Evolutionary conservation across 2,113 vertebrate genomes (phyloP).

Genomic region (Maccullochella peelii): DNA sequence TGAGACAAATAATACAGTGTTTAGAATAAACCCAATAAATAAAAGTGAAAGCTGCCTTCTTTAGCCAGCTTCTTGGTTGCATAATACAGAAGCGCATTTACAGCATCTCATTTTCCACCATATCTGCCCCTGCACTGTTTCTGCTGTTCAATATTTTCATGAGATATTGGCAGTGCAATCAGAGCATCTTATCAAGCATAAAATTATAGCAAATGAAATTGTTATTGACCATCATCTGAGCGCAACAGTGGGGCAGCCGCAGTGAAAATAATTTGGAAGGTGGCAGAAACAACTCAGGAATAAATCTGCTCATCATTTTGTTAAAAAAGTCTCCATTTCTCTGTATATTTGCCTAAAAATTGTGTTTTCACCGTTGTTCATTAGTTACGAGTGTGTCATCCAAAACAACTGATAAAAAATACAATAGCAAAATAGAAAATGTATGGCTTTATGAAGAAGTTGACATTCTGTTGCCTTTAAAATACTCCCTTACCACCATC

Average conservation of each 20-base stretch:
- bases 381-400: neutral
- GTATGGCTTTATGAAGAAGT: neutral
- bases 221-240: conserved; percentile 36
- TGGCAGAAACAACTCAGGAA: conserved; percentile 25
- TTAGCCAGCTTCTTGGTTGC: conserved; percentile 20
- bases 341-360: neutral
- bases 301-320: conserved; percentile 22
- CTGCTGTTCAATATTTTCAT: conserved; percentile 16
- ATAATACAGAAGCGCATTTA: conserved; percentile 21
- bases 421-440: neutral
- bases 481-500: no score
- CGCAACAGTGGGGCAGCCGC: neutral
- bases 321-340: neutral
- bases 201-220: conserved; percentile 62
- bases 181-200: conserved; percentile 36
- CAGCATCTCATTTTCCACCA: conserved; percentile 22
- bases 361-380: neutral
- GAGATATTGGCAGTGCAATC: conserved; percentile 23
- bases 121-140: conserved; percentile 12
- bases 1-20: conserved; percentile 12
- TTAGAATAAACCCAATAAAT: conserved; percentile 38
- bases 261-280: conserved; percentile 8
- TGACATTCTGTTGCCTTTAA: neutral
- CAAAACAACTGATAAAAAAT: neutral
- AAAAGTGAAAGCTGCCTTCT: conserved; percentile 29